Percentiles rank a stretch among this genome's conserved stretches.
phyloP scores from a whole-genome alignment of 2,888 invertebrate species.

The Heliconius cydno region DNA sequence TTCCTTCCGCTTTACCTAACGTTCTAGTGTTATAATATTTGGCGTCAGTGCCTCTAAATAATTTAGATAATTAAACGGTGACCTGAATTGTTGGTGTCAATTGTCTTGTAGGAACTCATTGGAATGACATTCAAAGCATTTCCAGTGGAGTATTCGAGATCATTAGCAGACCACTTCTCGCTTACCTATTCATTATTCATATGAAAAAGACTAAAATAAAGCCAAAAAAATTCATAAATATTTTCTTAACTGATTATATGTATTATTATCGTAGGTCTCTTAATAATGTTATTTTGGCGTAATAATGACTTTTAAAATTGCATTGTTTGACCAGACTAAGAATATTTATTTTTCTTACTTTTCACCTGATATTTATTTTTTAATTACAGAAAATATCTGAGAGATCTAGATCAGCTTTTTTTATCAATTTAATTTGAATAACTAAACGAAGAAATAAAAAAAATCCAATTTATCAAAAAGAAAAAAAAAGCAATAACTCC shows the following conservation, averaged over 20 bases:
- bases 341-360: too few relatives aligned
- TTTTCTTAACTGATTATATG: too few relatives aligned
- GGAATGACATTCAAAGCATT: conserved; percentile 35
- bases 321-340: too few relatives aligned
- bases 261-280: too few relatives aligned
- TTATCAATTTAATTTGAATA: too few relatives aligned
- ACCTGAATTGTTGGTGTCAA: conserved; percentile 46
- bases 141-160: conserved; percentile 28
- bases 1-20: too few relatives aligned
- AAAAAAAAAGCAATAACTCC: not conserved
- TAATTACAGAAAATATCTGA: too few relatives aligned
- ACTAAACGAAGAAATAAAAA: not conserved
- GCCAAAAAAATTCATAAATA: too few relatives aligned
- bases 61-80: conserved; percentile 45
- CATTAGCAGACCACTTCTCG: conserved; percentile 18
- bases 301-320: too few relatives aligned
- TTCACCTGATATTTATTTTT: too few relatives aligned
- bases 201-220: not conserved
- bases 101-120: conserved; percentile 37
- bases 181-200: not conserved
- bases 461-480: not conserved
- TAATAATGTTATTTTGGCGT: too few relatives aligned
- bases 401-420: too few relatives aligned
- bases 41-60: conserved; percentile 26
- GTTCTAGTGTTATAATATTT: conserved; percentile 9